These are phyloP conservation scores for Meriones psammophilus DNA, from an alignment of 2,797 vertebrate genomes.

Conservation along the genomic window DNA sequence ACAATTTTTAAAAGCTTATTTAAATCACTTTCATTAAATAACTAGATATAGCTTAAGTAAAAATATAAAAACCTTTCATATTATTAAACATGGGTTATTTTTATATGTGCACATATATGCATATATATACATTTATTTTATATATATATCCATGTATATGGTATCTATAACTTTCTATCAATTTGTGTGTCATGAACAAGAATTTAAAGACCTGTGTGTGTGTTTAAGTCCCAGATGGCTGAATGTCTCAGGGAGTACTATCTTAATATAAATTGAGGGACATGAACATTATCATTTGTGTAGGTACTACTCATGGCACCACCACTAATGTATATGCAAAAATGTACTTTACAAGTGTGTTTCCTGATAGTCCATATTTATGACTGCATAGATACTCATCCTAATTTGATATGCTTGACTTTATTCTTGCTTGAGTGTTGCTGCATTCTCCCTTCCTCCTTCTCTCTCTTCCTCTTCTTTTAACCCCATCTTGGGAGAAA, in stretches of 20 bases:
- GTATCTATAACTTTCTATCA: not conserved
- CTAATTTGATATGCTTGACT: not conserved
- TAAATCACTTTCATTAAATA: slow-evolving; percentile 37
- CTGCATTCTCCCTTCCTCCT: not conserved
- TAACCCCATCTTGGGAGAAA: not conserved
- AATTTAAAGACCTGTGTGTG: not conserved
- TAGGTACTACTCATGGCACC: not conserved
- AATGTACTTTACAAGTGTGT: not conserved
- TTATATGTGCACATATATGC: not conserved
- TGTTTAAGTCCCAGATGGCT: not conserved
- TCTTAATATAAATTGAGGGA: not conserved
- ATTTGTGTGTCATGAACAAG: not conserved
- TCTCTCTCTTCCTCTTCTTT: not conserved
- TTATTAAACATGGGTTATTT: slow-evolving; percentile 4
- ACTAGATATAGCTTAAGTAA: slow-evolving; percentile 2
- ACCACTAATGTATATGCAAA: slow-evolving; percentile 6
- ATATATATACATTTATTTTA: too few relatives aligned
- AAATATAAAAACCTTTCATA: slow-evolving; percentile 6
- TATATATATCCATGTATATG: not conserved
- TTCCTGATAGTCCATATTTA: not conserved
- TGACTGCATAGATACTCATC: not conserved
- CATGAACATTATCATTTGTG: not conserved
- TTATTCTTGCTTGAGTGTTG: slow-evolving; percentile 7
- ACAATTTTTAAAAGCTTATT: not conserved
- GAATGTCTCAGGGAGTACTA: not conserved